phyloP scores from a whole-genome alignment of 2,797 vertebrate genomes.

The Mus spretus region DNA sequence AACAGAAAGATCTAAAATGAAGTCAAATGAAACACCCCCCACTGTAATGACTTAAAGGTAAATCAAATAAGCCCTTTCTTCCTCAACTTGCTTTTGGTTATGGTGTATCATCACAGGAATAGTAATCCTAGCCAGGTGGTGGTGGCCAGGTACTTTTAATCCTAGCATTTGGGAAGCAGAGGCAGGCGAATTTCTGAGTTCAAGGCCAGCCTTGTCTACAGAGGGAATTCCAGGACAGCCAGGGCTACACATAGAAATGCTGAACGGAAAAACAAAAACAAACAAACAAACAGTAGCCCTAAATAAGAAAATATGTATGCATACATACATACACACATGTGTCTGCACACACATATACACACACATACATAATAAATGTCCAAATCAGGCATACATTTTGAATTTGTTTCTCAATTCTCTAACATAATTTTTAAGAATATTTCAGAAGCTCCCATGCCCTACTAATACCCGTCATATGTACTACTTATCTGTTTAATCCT shows the following conservation, averaged over 20 bases:
- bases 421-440: background rate
- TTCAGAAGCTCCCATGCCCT: background rate
- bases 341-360: background rate
- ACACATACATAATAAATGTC: background rate
- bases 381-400: background rate
- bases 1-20: slow-evolving; percentile 7
- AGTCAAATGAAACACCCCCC: background rate
- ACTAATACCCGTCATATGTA: no score
- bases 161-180: background rate
- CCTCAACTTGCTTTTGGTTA: background rate
- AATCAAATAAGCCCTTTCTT: background rate
- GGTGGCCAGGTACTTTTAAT: background rate
- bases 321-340: background rate
- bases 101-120: background rate
- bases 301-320: background rate
- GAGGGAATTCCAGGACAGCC: background rate
- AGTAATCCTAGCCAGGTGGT: background rate
- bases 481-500: background rate
- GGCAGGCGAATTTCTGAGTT: background rate
- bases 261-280: background rate
- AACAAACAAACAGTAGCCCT: background rate
- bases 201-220: background rate
- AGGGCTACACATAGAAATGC: background rate
- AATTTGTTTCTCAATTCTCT: background rate
- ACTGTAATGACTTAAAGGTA: background rate